A percentile compares a stretch with the other conserved stretches of the same genome.
phyloP scores from a whole-genome alignment of 2,797 vertebrate species.

The Gymnoscopelus microlampas region DNA sequence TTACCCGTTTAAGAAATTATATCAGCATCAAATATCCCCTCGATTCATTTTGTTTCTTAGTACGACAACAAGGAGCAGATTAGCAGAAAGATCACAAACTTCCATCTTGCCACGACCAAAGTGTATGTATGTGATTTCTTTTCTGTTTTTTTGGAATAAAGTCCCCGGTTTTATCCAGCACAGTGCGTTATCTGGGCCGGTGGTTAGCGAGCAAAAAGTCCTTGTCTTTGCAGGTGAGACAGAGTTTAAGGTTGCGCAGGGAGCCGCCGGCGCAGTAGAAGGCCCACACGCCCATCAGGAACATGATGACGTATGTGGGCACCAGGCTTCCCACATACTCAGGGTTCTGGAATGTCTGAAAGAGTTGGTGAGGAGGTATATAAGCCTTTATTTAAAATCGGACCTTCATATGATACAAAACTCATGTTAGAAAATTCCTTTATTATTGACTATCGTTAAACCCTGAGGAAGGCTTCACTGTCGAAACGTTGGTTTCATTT shows the following conservation, averaged over 20 bases:
- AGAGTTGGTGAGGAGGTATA: not conserved
- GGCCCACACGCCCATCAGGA: slow-evolving; percentile 82
- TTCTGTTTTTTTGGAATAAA: slow-evolving; percentile 40
- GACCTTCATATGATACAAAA: no score
- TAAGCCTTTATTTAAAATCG: no score
- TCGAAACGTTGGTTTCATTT: no score
- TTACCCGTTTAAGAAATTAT: not conserved
- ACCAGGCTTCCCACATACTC: slow-evolving; percentile 79
- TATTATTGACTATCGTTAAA: no score
- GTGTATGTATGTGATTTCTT: slow-evolving; percentile 30
- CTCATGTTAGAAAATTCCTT: no score
- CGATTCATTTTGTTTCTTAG: not conserved
- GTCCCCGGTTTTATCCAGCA: slow-evolving; percentile 9
- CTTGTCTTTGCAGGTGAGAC: slow-evolving; percentile 85
- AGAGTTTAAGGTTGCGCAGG: slow-evolving; percentile 84
- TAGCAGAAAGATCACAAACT: slow-evolving; percentile 12
- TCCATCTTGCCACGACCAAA: not conserved
- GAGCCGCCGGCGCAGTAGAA: slow-evolving; percentile 84
- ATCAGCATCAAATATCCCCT: slow-evolving; percentile 9
- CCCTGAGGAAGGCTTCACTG: no score
- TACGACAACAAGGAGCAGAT: slow-evolving; percentile 22
- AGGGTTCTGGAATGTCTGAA: slow-evolving; percentile 84
- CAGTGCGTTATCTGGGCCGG: slow-evolving; percentile 80
- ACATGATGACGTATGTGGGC: slow-evolving; percentile 80
- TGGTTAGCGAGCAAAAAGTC: slow-evolving; percentile 86